Percentiles rank a stretch among this genome's conserved stretches.
Conservation (phyloP, 2,797 vertebrate genomes). For the Huso huso region DNA sequence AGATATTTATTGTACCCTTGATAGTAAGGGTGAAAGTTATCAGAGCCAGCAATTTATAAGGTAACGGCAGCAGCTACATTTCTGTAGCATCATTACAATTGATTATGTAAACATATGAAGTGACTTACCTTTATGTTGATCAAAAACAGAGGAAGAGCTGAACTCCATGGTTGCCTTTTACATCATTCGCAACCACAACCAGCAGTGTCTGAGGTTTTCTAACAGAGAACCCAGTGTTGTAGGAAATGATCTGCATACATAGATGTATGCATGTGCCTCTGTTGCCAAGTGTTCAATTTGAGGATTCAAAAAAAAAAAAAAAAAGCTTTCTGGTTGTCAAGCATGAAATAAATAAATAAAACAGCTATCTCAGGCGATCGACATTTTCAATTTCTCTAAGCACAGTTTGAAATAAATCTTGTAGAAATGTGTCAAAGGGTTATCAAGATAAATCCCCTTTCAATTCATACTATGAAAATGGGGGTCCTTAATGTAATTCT, state of each 20-base stretch:
- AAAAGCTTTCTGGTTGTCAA: constrained; percentile 17
- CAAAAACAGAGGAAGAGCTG: constrained; percentile 70
- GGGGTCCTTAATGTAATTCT: background rate
- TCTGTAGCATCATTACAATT: background rate
- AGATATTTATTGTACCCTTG: no score
- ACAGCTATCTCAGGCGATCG: constrained; percentile 18
- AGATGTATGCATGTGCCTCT: no score
- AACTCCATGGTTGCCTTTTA: constrained; percentile 69
- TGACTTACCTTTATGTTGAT: constrained; percentile 75
- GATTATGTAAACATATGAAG: constrained; percentile 14
- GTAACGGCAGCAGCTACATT: constrained; percentile 31
- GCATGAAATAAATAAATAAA: constrained; percentile 17
- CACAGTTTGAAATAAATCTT: background rate
- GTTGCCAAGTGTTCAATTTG: background rate
- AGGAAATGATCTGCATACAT: no score
- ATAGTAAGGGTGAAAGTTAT: constrained; percentile 1
- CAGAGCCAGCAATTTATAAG: constrained; percentile 31
- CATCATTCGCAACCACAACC: constrained; percentile 28
- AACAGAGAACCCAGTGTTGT: no score
- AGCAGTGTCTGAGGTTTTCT: constrained; percentile 23
- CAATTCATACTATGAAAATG: no score
- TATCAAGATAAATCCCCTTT: no score
- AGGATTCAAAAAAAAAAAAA: background rate
- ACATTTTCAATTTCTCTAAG: background rate
- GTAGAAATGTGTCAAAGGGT: background rate